Evolutionary conservation across 2,888 invertebrate genomes (phyloP).

Genomic region (Phymatocera aterrima): DNA sequence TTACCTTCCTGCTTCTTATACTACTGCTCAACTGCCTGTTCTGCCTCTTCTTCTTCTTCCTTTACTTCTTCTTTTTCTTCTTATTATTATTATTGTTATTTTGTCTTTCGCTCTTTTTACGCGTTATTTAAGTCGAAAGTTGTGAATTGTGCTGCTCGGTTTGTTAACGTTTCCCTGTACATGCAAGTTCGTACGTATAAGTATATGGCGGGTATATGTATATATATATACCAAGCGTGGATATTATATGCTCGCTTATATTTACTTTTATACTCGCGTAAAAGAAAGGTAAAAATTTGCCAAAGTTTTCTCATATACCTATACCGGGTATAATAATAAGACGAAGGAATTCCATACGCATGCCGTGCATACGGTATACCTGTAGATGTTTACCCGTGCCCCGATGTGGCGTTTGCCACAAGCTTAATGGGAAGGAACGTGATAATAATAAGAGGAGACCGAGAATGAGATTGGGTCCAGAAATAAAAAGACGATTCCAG

Average conservation of each 20-base stretch:
- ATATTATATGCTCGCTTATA: background rate
- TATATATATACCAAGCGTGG: background rate
- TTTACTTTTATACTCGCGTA: background rate
- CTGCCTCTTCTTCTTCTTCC: conserved; percentile 12
- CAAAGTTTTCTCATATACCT: background rate
- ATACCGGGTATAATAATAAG: no score
- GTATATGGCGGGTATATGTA: background rate
- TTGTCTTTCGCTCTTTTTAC: conserved; percentile 2
- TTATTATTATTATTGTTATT: background rate
- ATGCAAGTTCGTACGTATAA: background rate
- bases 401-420: background rate
- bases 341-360: background rate
- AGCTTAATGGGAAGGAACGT: background rate
- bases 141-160: background rate
- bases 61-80: background rate
- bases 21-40: no score
- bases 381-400: no score
- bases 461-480: background rate
- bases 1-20: conserved; percentile 37
- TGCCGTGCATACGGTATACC: no score
- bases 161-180: background rate
- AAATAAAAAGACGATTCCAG: background rate
- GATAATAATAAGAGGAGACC: background rate
- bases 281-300: conserved; percentile 4
- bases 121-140: conserved; percentile 33